Evolutionary conservation across 2,888 invertebrate species (phyloP).

Genomic region (Sarcophaga carnaria): DNA sequence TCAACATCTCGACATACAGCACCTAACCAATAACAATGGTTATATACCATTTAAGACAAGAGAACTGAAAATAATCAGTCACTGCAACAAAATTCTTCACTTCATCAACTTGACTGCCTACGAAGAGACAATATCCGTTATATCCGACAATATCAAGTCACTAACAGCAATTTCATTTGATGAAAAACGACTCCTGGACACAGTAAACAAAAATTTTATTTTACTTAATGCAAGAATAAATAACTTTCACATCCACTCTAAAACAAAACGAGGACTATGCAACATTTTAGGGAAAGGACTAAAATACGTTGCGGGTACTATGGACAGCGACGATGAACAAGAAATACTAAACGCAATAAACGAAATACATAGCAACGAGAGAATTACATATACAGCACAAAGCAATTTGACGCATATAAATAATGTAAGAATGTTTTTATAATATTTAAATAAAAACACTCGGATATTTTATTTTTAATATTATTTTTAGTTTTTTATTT

Average conservation of each 20-base stretch:
- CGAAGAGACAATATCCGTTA: constrained; percentile 21
- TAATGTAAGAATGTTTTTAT: too few relatives aligned
- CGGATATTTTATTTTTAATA: too few relatives aligned
- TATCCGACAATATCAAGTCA: constrained; percentile 25
- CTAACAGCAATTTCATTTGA: constrained; percentile 6
- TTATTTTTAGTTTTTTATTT: too few relatives aligned
- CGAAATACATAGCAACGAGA: background rate
- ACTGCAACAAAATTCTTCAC: constrained; percentile 41
- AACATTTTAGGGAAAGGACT: constrained; percentile 37
- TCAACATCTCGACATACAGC: background rate
- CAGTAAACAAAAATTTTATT: constrained; percentile 14
- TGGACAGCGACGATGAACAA: constrained; percentile 49
- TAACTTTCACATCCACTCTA: background rate
- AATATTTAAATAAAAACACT: too few relatives aligned
- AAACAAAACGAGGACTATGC: constrained; percentile 16
- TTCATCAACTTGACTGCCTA: constrained; percentile 43
- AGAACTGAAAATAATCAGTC: constrained; percentile 13
- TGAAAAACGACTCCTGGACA: constrained; percentile 28
- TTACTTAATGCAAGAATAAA: constrained; percentile 23
- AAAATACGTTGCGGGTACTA: constrained; percentile 37
- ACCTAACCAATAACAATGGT: constrained; percentile 26
- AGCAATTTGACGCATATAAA: background rate
- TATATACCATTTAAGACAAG: constrained; percentile 15
- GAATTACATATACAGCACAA: background rate
- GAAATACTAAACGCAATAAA: background rate